A percentile compares a stretch with the other conserved stretches of the same genome.
Evolutionary conservation across 1,140 invertebrate genomes (phyloP).

Genomic region (Rhyacophila brunnea): DNA sequence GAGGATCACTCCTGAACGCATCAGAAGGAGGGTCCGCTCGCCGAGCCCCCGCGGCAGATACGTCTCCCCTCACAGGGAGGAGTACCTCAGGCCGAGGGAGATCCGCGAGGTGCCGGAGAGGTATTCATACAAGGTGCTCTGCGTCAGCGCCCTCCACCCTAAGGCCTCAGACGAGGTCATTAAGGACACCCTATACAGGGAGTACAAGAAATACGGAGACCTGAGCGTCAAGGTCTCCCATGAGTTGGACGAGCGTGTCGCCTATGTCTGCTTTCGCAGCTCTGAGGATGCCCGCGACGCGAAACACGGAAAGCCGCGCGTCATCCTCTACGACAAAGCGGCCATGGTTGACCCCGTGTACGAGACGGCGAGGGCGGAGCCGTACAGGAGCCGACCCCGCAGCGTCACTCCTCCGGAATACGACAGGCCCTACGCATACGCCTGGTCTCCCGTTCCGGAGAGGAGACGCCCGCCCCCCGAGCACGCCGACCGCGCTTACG

Average conservation of each 20-base stretch:
- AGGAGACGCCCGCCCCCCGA: constrained; percentile 69
- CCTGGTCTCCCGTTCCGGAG: constrained; percentile 68
- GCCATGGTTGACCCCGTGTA: constrained; percentile 92
- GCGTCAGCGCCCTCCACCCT: constrained; percentile 87
- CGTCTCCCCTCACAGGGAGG: constrained; percentile 69
- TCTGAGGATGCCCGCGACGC: constrained; percentile 93
- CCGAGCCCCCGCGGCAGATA: constrained; percentile 70
- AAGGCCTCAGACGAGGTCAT: constrained; percentile 92
- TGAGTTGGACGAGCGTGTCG: constrained; percentile 87
- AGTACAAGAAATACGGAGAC: constrained; percentile 95
- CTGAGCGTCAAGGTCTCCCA: constrained; percentile 90
- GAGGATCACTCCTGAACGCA: constrained; percentile 73
- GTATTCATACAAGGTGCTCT: constrained; percentile 89
- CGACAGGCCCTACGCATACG: constrained; percentile 61
- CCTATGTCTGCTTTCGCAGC: constrained; percentile 93
- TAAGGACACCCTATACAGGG: constrained; percentile 88
- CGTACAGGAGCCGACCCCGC: constrained; percentile 63
- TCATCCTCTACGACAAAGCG: constrained; percentile 92
- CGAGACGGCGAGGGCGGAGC: constrained; percentile 65
- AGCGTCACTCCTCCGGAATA: constrained; percentile 71
- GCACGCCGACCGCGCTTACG: constrained; percentile 73
- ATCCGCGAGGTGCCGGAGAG: constrained; percentile 62
- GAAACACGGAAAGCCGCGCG: constrained; percentile 88
- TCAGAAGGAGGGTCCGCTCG: constrained; percentile 70
- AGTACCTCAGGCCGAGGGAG: constrained; percentile 67